A percentile compares a stretch with the other conserved stretches of the same genome.
phyloP scores from a whole-genome alignment of 2,888 invertebrate species.

The Megalurothrips usitatus region DNA sequence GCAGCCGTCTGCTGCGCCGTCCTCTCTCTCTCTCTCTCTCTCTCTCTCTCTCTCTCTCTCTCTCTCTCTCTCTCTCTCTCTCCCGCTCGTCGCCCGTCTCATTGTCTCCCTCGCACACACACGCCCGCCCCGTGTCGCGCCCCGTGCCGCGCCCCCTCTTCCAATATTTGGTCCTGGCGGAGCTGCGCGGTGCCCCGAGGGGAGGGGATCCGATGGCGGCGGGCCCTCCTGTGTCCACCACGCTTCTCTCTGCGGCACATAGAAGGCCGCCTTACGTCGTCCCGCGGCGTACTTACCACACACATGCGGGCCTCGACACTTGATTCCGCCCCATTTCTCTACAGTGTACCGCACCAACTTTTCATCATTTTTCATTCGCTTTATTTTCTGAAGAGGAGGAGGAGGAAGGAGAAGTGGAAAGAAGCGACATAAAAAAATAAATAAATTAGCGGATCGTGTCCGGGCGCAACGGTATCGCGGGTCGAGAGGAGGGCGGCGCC shows the following conservation, averaged over 20 bases:
- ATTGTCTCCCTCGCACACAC: background rate
- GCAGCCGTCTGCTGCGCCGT: no score
- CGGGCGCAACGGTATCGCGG: no score
- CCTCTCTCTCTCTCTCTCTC: background rate
- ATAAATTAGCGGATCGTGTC: no score
- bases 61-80: background rate
- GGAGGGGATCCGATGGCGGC: background rate
- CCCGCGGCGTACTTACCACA: background rate
- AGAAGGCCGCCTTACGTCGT: background rate
- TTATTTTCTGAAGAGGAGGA: no score
- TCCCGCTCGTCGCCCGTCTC: background rate
- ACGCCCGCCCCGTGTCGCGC: background rate
- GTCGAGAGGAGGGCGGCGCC: no score
- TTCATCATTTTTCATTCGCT: no score
- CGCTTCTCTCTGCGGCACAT: background rate
- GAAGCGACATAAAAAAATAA: no score
- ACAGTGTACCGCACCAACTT: no score
- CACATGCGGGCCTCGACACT: background rate
- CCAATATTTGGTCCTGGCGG: background rate
- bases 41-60: no score
- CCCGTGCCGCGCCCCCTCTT: background rate
- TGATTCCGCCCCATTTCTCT: no score
- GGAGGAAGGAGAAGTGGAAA: no score
- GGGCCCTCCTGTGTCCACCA: background rate
- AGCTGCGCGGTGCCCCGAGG: background rate